Evolutionary conservation across 2,888 invertebrate genomes (phyloP).

Genomic region (Tenthredo amoena): DNA sequence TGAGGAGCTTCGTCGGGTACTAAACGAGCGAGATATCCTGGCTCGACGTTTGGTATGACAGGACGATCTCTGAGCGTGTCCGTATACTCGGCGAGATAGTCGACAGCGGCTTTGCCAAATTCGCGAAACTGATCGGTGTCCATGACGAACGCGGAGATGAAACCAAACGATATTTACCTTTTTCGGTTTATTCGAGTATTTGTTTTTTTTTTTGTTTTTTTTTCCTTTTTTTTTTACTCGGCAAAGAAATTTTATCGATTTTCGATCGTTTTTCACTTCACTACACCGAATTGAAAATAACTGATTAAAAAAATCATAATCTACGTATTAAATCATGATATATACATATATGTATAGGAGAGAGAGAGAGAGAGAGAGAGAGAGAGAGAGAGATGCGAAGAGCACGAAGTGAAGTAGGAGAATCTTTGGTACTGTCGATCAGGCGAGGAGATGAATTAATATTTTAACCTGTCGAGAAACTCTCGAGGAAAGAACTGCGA

Average conservation of each 20-base stretch:
- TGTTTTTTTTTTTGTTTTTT: too few relatives aligned
- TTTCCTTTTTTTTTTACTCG: background rate
- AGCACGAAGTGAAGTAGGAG: too few relatives aligned
- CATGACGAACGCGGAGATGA: slow-evolving; percentile 78
- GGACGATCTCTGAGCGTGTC: slow-evolving; percentile 91
- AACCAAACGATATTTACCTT: background rate
- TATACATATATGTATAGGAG: too few relatives aligned
- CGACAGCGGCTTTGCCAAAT: slow-evolving; percentile 92
- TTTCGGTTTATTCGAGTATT: too few relatives aligned
- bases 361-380: too few relatives aligned
- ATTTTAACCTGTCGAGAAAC: background rate
- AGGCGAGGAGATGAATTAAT: background rate
- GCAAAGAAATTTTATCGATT: background rate
- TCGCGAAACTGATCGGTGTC: slow-evolving; percentile 88
- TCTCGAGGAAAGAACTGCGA: background rate
- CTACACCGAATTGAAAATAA: background rate
- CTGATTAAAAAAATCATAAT: background rate
- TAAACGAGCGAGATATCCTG: slow-evolving; percentile 91
- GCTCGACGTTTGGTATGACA: slow-evolving; percentile 89
- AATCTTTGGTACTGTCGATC: too few relatives aligned
- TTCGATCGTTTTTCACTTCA: background rate
- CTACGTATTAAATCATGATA: background rate
- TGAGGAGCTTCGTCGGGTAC: slow-evolving; percentile 92
- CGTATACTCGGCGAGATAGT: slow-evolving; percentile 93
- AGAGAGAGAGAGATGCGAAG: too few relatives aligned